These are phyloP conservation scores for Stichopus chloronotus DNA, from an alignment of 35 echinoderm and acorn worm species.

Conservation along the genomic window DNA sequence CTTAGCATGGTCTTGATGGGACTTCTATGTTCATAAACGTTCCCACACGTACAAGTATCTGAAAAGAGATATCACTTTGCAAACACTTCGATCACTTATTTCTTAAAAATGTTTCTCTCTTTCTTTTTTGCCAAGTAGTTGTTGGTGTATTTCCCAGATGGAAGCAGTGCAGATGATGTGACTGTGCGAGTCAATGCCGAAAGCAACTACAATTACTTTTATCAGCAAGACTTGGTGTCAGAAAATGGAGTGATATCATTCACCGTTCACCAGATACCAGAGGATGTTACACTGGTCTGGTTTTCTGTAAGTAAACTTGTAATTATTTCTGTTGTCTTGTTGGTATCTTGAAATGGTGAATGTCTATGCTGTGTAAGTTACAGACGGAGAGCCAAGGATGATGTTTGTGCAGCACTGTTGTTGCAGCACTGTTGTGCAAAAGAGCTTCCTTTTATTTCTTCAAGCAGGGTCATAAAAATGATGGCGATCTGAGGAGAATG, in stretches of 20 bases:
- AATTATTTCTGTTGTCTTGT: neutral
- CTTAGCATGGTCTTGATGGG: too few relatives aligned
- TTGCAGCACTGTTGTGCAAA: too few relatives aligned
- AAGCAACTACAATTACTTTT: conserved; percentile 49
- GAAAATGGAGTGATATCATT: conserved; percentile 72
- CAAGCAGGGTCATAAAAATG: too few relatives aligned
- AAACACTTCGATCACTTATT: too few relatives aligned
- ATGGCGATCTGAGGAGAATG: too few relatives aligned
- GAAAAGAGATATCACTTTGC: too few relatives aligned
- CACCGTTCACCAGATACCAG: conserved; percentile 61
- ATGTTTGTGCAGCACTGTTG: too few relatives aligned
- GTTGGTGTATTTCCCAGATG: conserved; percentile 81
- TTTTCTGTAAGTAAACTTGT: conserved; percentile 84
- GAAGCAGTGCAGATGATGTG: conserved; percentile 72
- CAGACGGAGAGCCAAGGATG: too few relatives aligned
- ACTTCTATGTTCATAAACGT: too few relatives aligned
- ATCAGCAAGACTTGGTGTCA: conserved; percentile 67
- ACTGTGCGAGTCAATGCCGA: conserved; percentile 76
- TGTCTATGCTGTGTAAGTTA: neutral
- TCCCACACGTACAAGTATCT: too few relatives aligned
- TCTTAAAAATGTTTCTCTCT: too few relatives aligned
- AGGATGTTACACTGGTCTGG: conserved; percentile 75
- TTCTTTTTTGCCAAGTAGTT: conserved; percentile 42
- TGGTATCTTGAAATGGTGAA: neutral
- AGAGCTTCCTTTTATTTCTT: too few relatives aligned